These are phyloP conservation scores for Tetanocera ferruginea DNA, from an alignment of 2,888 invertebrate species.

Conservation along the genomic window DNA sequence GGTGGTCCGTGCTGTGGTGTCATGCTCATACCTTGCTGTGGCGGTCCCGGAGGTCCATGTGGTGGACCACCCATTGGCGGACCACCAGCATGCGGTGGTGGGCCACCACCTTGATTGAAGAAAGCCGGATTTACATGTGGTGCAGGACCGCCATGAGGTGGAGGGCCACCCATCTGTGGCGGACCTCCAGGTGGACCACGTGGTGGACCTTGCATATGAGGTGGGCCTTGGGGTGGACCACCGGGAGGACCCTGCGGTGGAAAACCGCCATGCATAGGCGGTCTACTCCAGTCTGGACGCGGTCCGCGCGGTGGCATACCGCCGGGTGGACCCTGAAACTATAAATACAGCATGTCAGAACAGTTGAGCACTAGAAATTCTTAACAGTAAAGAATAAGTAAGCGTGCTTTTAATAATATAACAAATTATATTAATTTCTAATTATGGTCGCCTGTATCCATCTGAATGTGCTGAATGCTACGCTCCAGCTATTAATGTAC, in stretches of 20 bases:
- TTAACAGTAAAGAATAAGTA: not conserved
- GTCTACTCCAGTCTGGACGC: constrained; percentile 81
- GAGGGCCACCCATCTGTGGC: constrained; percentile 72
- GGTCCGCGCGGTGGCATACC: constrained; percentile 73
- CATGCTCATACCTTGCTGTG: constrained; percentile 68
- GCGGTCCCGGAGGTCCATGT: constrained; percentile 72
- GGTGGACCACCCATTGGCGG: constrained; percentile 73
- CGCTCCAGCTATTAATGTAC: not conserved
- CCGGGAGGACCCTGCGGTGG: constrained; percentile 74
- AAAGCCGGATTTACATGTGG: constrained; percentile 98
- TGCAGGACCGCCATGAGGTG: constrained; percentile 79
- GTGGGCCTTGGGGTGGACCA: constrained; percentile 76
- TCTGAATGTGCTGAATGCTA: constrained; percentile 56
- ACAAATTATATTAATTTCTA: not conserved
- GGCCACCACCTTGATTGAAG: constrained; percentile 80
- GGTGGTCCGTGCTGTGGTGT: constrained; percentile 76
- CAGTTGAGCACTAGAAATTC: not conserved
- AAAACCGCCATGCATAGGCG: constrained; percentile 80
- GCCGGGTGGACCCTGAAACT: constrained; percentile 70
- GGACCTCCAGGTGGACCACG: constrained; percentile 76
- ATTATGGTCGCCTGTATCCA: constrained; percentile 36
- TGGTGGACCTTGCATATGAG: constrained; percentile 78
- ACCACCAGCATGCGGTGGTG: constrained; percentile 71
- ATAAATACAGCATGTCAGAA: constrained; percentile 45
- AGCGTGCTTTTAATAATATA: constrained; percentile 17